Conservation (phyloP, 92 coral and sea anemone species). For the Isaurus tuberculatus region DNA sequence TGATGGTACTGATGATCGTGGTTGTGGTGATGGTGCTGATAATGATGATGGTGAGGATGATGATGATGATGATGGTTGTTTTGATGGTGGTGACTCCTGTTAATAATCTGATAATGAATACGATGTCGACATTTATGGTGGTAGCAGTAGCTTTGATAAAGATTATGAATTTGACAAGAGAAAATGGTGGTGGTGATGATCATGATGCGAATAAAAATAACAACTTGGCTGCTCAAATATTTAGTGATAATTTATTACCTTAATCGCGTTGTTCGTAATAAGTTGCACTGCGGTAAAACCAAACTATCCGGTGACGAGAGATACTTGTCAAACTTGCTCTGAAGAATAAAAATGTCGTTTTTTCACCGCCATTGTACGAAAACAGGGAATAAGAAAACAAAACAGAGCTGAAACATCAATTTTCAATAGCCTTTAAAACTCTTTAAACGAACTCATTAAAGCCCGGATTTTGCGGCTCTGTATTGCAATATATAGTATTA, state of each 20-base stretch:
- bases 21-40: too few species aligned
- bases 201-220: neutral
- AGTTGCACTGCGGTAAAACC: constrained; percentile 92
- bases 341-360: neutral
- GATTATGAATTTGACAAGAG: too few species aligned
- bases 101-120: neutral
- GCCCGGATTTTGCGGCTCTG: too few species aligned
- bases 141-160: too few species aligned
- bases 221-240: too few species aligned
- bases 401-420: too few species aligned
- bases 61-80: neutral
- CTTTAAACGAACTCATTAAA: too few species aligned
- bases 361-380: too few species aligned
- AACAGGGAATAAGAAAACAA: too few species aligned
- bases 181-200: too few species aligned
- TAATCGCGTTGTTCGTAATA: constrained; percentile 89
- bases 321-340: constrained; percentile 94
- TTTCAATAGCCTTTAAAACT: too few species aligned
- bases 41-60: neutral
- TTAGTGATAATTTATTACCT: constrained; percentile 54
- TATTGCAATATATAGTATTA: too few species aligned
- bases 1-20: neutral
- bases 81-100: neutral
- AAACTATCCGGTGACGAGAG: constrained; percentile 98
- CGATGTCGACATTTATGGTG: neutral